phyloP scores from a whole-genome alignment of 2,113 vertebrate species.

The Butorides virescens region DNA sequence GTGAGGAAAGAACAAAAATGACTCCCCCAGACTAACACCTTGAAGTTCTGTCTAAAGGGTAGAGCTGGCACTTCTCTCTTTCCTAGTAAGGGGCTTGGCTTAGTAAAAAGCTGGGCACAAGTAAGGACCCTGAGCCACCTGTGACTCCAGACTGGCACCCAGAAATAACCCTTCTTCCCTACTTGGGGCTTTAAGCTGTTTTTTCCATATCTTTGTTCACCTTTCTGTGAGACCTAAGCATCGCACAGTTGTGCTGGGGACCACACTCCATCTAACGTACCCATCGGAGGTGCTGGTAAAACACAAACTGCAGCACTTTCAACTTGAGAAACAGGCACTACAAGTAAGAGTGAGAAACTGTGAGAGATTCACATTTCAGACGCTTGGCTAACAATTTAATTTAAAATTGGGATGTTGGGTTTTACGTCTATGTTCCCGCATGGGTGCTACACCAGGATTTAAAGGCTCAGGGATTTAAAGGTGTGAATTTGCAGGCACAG shows the following conservation, averaged over 20 bases:
- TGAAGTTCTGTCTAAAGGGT: not conserved
- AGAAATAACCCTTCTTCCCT: not conserved
- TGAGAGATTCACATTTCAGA: not conserved
- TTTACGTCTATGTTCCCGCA: not conserved
- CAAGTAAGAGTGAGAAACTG: not conserved
- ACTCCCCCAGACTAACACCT: not conserved
- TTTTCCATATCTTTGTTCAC: not conserved
- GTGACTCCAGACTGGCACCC: not conserved
- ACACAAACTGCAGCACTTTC: not conserved
- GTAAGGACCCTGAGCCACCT: not conserved
- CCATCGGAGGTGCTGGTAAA: rapidly evolving
- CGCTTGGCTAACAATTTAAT: not conserved
- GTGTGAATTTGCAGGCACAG: not conserved
- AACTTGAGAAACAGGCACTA: not conserved
- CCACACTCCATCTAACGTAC: not conserved
- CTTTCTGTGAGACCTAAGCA: not conserved
- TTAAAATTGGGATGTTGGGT: not conserved
- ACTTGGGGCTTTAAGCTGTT: not conserved
- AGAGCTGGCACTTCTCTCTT: not conserved
- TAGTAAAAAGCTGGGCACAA: not conserved
- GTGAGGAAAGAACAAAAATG: not conserved
- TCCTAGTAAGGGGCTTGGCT: not conserved
- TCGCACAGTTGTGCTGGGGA: rapidly evolving
- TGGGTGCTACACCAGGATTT: not conserved
- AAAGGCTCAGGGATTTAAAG: not conserved